Conservation (phyloP, 2,113 vertebrate species). For the Stictonetta naevosa region DNA sequence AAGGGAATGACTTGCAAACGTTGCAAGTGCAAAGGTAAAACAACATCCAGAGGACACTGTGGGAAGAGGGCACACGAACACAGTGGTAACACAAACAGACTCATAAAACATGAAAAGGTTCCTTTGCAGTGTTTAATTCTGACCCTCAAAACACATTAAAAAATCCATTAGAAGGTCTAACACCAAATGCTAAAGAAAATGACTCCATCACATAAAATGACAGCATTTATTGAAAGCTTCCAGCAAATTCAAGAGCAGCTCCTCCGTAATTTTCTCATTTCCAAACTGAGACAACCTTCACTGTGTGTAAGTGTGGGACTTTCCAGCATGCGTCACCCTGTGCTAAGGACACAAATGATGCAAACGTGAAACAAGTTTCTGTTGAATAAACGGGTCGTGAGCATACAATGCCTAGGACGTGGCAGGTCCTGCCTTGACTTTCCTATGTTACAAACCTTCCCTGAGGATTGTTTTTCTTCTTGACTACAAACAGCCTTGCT, state of each 20-base stretch:
- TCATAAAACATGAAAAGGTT: not conserved
- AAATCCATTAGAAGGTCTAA: not conserved
- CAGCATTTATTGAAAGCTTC: not conserved
- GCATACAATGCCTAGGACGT: not conserved
- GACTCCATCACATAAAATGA: not conserved
- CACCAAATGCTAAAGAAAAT: not conserved
- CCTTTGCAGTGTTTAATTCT: not conserved
- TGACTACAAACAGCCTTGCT: not conserved
- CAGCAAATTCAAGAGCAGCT: not conserved
- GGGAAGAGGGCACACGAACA: not conserved
- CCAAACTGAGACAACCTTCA: not conserved
- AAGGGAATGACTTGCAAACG: not conserved
- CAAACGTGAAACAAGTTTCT: not conserved
- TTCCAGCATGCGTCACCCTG: not conserved
- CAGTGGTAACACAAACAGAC: not conserved
- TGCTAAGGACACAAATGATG: not conserved
- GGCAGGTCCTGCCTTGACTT: not conserved
- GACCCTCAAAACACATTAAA: not conserved
- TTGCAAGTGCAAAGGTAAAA: not conserved
- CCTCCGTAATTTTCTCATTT: not conserved
- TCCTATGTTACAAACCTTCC: not conserved
- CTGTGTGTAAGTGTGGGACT: rapidly evolving
- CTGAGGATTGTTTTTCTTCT: not conserved
- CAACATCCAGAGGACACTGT: not conserved
- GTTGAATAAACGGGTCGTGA: not conserved